Conservation (phyloP, 2,888 invertebrate genomes). For the Campoplex nolae region DNA sequence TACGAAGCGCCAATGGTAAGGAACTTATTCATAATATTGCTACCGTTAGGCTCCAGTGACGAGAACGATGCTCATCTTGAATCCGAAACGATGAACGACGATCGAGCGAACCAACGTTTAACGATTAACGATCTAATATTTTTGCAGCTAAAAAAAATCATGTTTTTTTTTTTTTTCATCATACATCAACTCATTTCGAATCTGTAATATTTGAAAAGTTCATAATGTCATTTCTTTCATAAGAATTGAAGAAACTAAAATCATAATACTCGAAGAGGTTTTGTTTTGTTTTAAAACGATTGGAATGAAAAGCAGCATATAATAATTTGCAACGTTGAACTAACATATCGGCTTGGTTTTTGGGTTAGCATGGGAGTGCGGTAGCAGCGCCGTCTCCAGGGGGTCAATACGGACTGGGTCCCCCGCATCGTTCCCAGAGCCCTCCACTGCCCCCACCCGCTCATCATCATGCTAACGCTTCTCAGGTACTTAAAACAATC, state of each 20-base stretch:
- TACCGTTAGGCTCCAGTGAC: background rate
- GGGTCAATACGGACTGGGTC: constrained; percentile 82
- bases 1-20: constrained; percentile 91
- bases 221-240: background rate
- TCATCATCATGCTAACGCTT: constrained; percentile 88
- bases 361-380: constrained; percentile 82
- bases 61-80: background rate
- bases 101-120: background rate
- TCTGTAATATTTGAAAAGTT: background rate
- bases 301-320: constrained; percentile 29
- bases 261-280: background rate
- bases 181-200: background rate
- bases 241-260: background rate
- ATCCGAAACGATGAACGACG: background rate
- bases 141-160: background rate
- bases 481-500: constrained; percentile 80
- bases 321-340: constrained; percentile 62
- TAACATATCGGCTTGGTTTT: constrained; percentile 81
- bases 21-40: background rate
- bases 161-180: background rate
- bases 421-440: constrained; percentile 87
- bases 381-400: constrained; percentile 82
- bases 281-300: background rate
- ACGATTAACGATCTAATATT: background rate
- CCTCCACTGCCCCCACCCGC: constrained; percentile 90